These are phyloP conservation scores for Agriotes lineatus DNA, from an alignment of 2,888 invertebrate genomes.

Conservation along the genomic window DNA sequence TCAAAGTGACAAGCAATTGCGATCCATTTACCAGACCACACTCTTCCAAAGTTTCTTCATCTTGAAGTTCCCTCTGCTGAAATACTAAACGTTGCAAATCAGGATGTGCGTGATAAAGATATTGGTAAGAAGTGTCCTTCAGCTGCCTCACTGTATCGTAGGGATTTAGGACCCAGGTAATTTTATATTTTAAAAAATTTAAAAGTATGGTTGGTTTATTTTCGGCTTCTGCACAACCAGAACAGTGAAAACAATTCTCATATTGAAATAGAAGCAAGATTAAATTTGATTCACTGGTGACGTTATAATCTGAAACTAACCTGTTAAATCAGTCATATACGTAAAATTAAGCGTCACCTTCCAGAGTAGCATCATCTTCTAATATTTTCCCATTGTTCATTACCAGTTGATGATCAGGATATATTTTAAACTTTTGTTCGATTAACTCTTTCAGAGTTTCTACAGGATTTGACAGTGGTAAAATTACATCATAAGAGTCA, in stretches of 20 bases:
- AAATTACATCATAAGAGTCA: background rate
- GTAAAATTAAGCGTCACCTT: background rate
- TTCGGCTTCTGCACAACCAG: conserved; percentile 7
- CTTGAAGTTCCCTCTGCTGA: background rate
- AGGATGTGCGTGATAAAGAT: conserved; percentile 20
- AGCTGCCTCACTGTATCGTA: background rate
- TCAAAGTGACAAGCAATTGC: background rate
- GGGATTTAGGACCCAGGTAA: conserved; percentile 1
- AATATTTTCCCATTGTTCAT: background rate
- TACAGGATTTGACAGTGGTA: conserved; percentile 12
- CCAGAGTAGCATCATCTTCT: conserved; percentile 15
- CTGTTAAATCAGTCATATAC: background rate
- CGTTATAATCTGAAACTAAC: conserved; percentile 7
- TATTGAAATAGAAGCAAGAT: background rate
- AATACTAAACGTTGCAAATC: conserved; percentile 2
- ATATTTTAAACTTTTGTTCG: conserved; percentile 5
- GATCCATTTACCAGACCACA: background rate
- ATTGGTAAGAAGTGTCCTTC: conserved; percentile 6
- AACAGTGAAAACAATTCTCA: conserved; percentile 2
- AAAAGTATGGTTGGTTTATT: background rate
- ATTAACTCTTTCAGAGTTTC: conserved; percentile 17
- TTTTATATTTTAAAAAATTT: background rate
- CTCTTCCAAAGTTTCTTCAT: background rate
- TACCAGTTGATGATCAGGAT: conserved; percentile 16
- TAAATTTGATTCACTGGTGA: background rate